These are phyloP conservation scores for Sussaba pulchella DNA, from an alignment of 2,888 invertebrate genomes.

Conservation along the genomic window DNA sequence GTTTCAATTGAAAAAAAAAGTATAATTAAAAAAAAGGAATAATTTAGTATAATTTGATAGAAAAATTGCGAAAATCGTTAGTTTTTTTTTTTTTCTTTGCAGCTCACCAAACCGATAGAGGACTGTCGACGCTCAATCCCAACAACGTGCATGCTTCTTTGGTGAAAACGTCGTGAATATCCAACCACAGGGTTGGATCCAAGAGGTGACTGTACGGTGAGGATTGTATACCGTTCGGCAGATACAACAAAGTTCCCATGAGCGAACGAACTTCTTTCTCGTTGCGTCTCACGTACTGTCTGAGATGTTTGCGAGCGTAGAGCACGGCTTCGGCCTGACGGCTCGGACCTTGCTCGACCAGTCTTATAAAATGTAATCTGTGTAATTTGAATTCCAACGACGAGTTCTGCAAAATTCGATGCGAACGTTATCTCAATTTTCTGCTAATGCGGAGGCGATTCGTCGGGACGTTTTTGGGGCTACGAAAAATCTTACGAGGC, in stretches of 20 bases:
- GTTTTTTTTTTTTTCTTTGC: not conserved
- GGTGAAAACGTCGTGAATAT: conserved; percentile 94
- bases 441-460: not conserved
- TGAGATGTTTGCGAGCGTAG: conserved; percentile 94
- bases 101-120: conserved; percentile 92
- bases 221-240: conserved; percentile 91
- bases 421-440: not conserved
- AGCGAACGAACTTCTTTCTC: conserved; percentile 93
- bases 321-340: conserved; percentile 93
- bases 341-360: conserved; percentile 87
- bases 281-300: conserved; percentile 91
- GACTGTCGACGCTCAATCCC: conserved; percentile 95
- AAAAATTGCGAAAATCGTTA: not conserved
- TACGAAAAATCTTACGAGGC: no score
- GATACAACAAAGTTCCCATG: conserved; percentile 94
- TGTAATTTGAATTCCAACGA: conserved; percentile 93
- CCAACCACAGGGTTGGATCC: conserved; percentile 91
- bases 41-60: not conserved
- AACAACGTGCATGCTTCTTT: conserved; percentile 96
- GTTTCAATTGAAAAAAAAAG: conserved; percentile 13
- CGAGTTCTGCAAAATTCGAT: conserved; percentile 85
- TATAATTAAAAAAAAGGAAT: not conserved
- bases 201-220: conserved; percentile 93
- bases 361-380: conserved; percentile 91
- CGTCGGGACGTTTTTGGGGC: no score